Percentiles rank a stretch among this genome's conserved stretches.
Conservation (phyloP, 2,888 invertebrate genomes). For the Apamea sordens region DNA sequence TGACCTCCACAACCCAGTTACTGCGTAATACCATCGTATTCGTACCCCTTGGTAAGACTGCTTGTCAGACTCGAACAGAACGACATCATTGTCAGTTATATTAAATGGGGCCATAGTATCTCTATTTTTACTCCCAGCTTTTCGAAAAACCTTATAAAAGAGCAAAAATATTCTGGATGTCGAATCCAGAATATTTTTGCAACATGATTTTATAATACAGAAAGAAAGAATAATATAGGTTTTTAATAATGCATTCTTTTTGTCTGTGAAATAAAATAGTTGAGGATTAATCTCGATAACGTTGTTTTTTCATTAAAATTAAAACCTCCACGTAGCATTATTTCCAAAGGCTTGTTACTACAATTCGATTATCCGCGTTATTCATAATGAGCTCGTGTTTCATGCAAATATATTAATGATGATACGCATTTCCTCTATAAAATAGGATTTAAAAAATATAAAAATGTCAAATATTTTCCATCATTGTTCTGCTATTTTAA, state of each 20-base stretch:
- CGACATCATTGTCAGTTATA: too few species aligned
- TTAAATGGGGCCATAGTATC: too few species aligned
- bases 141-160: neutral
- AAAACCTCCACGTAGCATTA: conserved; percentile 17
- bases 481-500: neutral
- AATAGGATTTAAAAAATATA: neutral
- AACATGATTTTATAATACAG: neutral
- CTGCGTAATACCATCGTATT: too few species aligned
- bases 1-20: too few species aligned
- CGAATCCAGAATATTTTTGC: neutral
- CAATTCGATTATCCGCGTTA: conserved; percentile 32
- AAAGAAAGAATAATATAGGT: neutral
- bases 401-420: conserved; percentile 27
- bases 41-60: too few species aligned
- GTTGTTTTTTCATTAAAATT: conserved; percentile 27
- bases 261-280: neutral
- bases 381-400: conserved; percentile 19
- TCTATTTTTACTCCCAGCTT: neutral
- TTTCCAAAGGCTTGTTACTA: conserved; percentile 27
- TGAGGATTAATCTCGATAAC: neutral
- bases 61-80: too few species aligned
- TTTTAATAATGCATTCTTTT: neutral
- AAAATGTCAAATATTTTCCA: neutral
- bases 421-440: neutral
- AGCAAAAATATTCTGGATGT: neutral